A percentile compares a stretch with the other conserved stretches of the same genome.
Evolutionary conservation across 2,797 vertebrate species (phyloP).

Genomic region (Hirundo rustica): DNA sequence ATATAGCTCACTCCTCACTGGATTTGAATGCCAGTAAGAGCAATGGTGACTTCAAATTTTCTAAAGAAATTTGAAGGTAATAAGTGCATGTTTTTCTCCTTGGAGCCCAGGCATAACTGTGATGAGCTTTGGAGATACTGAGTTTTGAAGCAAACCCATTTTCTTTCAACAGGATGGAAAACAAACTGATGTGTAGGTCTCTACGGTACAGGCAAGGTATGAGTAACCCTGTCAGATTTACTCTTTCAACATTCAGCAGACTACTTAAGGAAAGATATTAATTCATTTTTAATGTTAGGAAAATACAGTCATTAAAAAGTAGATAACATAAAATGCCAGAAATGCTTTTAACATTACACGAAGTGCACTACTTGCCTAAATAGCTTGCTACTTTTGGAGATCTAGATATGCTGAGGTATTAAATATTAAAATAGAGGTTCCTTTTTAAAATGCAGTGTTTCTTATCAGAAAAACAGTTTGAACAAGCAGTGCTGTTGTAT

Average conservation of each 20-base stretch:
- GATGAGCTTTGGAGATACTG: conserved; percentile 1
- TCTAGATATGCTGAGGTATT: conserved; percentile 76
- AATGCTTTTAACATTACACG: conserved; percentile 81
- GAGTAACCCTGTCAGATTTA: conserved; percentile 72
- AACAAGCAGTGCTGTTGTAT: conserved; percentile 76
- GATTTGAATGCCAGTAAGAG: background rate
- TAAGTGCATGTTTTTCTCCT: background rate
- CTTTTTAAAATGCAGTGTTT: conserved; percentile 80
- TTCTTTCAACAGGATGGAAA: conserved; percentile 55
- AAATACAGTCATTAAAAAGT: conserved; percentile 82
- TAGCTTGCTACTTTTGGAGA: conserved; percentile 79
- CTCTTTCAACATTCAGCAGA: conserved; percentile 70
- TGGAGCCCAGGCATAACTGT: background rate
- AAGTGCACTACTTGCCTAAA: conserved; percentile 78
- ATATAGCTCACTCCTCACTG: background rate
- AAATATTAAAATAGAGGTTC: conserved; percentile 82
- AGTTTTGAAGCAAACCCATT: conserved; percentile 36
- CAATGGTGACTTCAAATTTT: background rate
- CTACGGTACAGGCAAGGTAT: conserved; percentile 41
- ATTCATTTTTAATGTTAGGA: conserved; percentile 85
- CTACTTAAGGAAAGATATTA: conserved; percentile 80
- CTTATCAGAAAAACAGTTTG: conserved; percentile 77
- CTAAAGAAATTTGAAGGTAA: background rate
- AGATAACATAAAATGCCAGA: conserved; percentile 81
- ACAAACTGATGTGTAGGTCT: conserved; percentile 42